Percentiles rank a stretch among this genome's conserved stretches.
Evolutionary conservation across 2,797 vertebrate species (phyloP).

Genomic region (Arvicola amphibius): DNA sequence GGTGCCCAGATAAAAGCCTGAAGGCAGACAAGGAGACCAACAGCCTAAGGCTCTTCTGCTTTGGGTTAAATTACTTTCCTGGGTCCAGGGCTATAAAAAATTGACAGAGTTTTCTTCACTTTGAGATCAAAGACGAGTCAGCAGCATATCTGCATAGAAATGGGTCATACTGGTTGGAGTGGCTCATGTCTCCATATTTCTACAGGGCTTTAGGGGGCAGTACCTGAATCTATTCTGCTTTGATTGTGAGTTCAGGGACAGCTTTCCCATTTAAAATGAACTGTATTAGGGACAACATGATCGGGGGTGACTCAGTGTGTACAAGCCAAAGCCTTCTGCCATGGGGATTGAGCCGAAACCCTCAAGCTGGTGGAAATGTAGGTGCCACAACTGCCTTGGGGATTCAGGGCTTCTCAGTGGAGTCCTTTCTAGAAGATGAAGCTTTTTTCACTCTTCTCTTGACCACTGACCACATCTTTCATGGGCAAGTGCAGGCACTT

Average conservation of each 20-base stretch:
- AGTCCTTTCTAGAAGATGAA: not conserved
- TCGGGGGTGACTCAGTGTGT: not conserved
- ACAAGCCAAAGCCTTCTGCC: not conserved
- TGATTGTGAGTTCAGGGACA: not conserved
- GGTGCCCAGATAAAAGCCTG: conserved; percentile 2
- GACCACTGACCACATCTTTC: not conserved
- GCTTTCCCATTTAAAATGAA: not conserved
- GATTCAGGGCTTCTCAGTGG: not conserved
- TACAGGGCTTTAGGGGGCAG: too few relatives aligned
- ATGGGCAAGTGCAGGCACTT: not conserved
- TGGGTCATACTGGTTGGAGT: not conserved
- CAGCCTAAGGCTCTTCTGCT: not conserved
- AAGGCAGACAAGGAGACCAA: not conserved
- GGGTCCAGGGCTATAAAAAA: not conserved
- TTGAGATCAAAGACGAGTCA: not conserved
- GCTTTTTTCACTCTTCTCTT: not conserved
- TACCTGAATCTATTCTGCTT: not conserved
- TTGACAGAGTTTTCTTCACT: not conserved
- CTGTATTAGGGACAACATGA: not conserved
- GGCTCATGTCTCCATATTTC: not conserved
- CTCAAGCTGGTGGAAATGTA: too few relatives aligned
- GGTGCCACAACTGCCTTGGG: rapidly evolving
- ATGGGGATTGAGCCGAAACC: too few relatives aligned
- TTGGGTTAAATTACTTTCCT: conserved; percentile 29
- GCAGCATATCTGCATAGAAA: not conserved